Evolutionary conservation across 1,140 invertebrate species (phyloP).

Genomic region (Trichonephila inaurata): DNA sequence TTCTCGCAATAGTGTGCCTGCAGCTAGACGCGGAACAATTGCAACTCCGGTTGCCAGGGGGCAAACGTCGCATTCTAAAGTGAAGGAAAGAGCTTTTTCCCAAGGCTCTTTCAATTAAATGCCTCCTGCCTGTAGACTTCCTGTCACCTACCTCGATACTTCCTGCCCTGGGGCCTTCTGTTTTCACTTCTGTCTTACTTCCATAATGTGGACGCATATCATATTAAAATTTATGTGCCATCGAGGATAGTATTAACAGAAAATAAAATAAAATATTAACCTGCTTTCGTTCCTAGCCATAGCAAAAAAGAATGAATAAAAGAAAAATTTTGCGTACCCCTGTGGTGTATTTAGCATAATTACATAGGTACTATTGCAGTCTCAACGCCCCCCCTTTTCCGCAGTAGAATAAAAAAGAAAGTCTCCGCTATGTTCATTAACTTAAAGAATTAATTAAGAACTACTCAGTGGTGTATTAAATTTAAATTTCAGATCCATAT

Average conservation of each 20-base stretch:
- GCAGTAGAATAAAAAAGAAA: neutral
- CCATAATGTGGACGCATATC: slow-evolving; percentile 5
- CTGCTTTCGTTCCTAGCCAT: neutral
- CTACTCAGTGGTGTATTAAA: neutral
- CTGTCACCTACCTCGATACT: slow-evolving; percentile 70
- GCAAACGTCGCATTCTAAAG: slow-evolving; percentile 55
- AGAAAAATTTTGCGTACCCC: neutral
- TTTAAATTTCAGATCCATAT: neutral
- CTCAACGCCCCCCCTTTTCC: neutral
- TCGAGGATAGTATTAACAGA: neutral
- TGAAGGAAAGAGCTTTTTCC: slow-evolving; percentile 47
- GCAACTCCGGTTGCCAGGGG: slow-evolving; percentile 29
- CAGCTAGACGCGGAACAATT: slow-evolving; percentile 37
- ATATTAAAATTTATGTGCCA: neutral
- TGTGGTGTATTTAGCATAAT: neutral
- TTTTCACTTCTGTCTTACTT: slow-evolving; percentile 60
- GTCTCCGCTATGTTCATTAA: neutral
- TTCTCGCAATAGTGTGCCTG: slow-evolving; percentile 20
- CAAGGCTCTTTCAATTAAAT: slow-evolving; percentile 71
- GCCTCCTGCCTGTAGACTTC: slow-evolving; percentile 64
- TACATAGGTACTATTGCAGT: neutral
- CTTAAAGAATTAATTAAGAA: neutral
- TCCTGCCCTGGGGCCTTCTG: slow-evolving; percentile 50
- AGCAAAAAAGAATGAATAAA: neutral
- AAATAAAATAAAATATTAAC: slow-evolving; percentile 5